Percentiles rank a stretch among this genome's conserved stretches.
These are phyloP conservation scores for Dilophus febrilis DNA, from an alignment of 2,888 invertebrate species.

Conservation along the genomic window DNA sequence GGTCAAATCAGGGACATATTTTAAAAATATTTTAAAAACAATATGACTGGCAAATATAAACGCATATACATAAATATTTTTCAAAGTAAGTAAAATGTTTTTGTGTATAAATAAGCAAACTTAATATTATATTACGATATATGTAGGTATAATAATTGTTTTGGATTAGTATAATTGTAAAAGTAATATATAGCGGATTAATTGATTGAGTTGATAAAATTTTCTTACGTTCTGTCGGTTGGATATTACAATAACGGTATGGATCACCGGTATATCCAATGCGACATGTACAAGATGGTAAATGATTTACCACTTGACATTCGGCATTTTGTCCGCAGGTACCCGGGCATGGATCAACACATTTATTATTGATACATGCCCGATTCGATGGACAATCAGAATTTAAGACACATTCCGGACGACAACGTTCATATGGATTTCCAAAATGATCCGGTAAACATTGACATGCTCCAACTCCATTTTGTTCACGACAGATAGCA, in stretches of 20 bases:
- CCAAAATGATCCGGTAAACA: constrained; percentile 50
- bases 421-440: constrained; percentile 49
- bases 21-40: no score
- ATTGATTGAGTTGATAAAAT: no score
- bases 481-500: constrained; percentile 49
- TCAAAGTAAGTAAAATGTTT: no score
- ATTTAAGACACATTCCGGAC: constrained; percentile 64
- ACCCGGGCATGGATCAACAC: constrained; percentile 58
- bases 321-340: constrained; percentile 55
- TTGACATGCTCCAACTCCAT: constrained; percentile 51
- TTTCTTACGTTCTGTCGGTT: constrained; percentile 37
- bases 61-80: no score
- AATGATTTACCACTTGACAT: constrained; percentile 58
- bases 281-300: constrained; percentile 51
- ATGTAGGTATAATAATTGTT: no score
- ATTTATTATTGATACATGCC: constrained; percentile 38
- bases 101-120: no score
- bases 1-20: no score
- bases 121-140: no score
- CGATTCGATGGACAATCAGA: constrained; percentile 56
- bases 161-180: no score
- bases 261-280: constrained; percentile 58
- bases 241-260: constrained; percentile 39
- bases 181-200: no score
- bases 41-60: no score